Base-by-base conservation (phyloP, 1,140 invertebrate species). In the Temnothorax curvispinosus region DNA sequence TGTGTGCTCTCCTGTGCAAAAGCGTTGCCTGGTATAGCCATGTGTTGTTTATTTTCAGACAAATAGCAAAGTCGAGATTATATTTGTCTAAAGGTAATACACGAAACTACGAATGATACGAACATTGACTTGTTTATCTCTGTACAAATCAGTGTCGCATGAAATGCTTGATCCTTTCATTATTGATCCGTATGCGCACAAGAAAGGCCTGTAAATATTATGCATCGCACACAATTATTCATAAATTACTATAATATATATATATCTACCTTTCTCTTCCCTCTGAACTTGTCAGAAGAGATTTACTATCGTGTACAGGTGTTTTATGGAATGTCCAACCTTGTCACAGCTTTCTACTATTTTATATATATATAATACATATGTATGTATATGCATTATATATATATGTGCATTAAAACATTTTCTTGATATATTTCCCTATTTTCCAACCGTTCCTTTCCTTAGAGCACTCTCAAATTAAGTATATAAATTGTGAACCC, bases 41-140 rank as follows among this genome's bases (percentile, higher is more conserved):
- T 92, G 76, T 94, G 88, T 94, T 94, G 89, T 94, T 94, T 94
- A 94, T 94, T 94, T 94, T 94, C 94, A 94, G 94, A 81, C 77
- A 81, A 94, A 94, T 94, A 94, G 87, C 94, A 94, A 94, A 92
- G 92, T 94, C 94, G 92, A 94, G 94, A 94, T 93, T 93, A 92
- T 94, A 93, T 91, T 93, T 94, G 92, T 90, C 93, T 90, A 92
- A 94, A 94, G 94, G 94, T 94, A 94, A 94, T 91, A 92, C 90
- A 91, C 89, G 89, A 93, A 94, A 94, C 91, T 93, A 93, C 89
- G 90, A 94, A 93, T 94, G 87, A 92, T 89, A 92, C 90, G 75
- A 93, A 93, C 91, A 93, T 93, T 91, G 85, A 94, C 87, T 91
- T 94, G 90, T 93, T 89, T 89, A 91, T 92, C 85, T 91, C 91